phyloP scores from a whole-genome alignment of 1,140 invertebrate genomes.

The silkworm (Bombyx mori) region DNA sequence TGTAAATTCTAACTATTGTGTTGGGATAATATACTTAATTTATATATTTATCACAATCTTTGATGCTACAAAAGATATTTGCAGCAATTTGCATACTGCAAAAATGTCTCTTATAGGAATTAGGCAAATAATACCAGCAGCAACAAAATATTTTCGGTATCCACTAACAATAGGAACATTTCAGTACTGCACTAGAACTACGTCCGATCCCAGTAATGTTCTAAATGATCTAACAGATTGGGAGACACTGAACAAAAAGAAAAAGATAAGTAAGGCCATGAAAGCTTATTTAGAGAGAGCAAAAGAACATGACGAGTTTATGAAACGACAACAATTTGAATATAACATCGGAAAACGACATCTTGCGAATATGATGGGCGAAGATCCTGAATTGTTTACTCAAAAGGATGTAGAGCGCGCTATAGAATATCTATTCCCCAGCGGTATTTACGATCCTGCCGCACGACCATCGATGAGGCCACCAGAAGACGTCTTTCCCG shows the following conservation, averaged over 20 bases:
- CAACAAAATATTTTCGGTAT: too few species aligned
- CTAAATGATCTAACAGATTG: slow-evolving; percentile 49
- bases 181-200: slow-evolving; percentile 14
- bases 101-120: too few species aligned
- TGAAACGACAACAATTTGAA: slow-evolving; percentile 84
- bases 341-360: slow-evolving; percentile 94
- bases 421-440: slow-evolving; percentile 93
- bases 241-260: slow-evolving; percentile 67
- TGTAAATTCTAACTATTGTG: too few species aligned
- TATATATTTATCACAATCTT: too few species aligned
- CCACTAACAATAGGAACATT: too few species aligned
- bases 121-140: too few species aligned
- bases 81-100: too few species aligned
- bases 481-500: slow-evolving; percentile 88
- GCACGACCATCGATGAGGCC: slow-evolving; percentile 90
- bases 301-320: slow-evolving; percentile 86
- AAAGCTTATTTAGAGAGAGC: slow-evolving; percentile 87
- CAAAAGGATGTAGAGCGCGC: slow-evolving; percentile 90
- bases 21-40: too few species aligned
- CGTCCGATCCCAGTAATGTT: slow-evolving; percentile 19
- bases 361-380: slow-evolving; percentile 98
- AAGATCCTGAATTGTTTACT: slow-evolving; percentile 88
- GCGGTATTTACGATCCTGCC: slow-evolving; percentile 85
- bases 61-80: too few species aligned
- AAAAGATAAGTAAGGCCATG: slow-evolving; percentile 89